A percentile compares a stretch with the other conserved stretches of the same genome.
phyloP scores from a whole-genome alignment of 2,888 invertebrate species.

The Dioctria rufipes region DNA sequence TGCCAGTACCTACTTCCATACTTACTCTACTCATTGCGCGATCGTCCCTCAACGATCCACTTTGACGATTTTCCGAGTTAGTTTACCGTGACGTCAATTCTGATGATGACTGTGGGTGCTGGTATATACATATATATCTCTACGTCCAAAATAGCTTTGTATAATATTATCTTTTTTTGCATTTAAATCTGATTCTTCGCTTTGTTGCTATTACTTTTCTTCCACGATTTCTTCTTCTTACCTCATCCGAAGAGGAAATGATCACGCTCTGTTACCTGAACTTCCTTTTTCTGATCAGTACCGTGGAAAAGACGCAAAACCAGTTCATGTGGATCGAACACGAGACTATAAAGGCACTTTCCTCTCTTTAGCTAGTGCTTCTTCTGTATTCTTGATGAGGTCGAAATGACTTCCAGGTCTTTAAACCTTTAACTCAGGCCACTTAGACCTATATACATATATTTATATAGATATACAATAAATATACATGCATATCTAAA shows the following conservation, averaged over 20 bases:
- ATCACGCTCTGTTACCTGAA: conserved; percentile 62
- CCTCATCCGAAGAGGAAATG: conserved; percentile 60
- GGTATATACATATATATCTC: not conserved
- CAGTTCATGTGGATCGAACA: conserved; percentile 50
- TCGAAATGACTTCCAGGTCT: conserved; percentile 41
- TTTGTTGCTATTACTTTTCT: conserved; percentile 42
- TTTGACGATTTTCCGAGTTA: conserved; percentile 51
- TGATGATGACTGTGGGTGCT: conserved; percentile 42
- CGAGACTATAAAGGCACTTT: conserved; percentile 27
- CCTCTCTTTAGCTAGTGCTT: not conserved
- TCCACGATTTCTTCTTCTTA: conserved; percentile 55
- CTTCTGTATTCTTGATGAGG: conserved; percentile 25
- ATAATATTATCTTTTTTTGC: conserved; percentile 7
- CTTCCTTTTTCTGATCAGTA: conserved; percentile 63
- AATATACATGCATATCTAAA: conserved; percentile 10
- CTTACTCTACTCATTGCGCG: not conserved
- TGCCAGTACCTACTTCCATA: not conserved
- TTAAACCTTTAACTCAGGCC: conserved; percentile 35
- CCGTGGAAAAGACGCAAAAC: conserved; percentile 61
- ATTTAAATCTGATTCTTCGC: conserved; percentile 31
- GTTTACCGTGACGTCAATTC: conserved; percentile 53
- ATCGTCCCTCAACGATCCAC: conserved; percentile 28
- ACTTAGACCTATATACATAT: not conserved
- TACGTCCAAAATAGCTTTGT: not conserved
- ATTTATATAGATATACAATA: no score